Conservation (phyloP, 92 coral and sea anemone species). For the Epizoanthus rinbou region DNA sequence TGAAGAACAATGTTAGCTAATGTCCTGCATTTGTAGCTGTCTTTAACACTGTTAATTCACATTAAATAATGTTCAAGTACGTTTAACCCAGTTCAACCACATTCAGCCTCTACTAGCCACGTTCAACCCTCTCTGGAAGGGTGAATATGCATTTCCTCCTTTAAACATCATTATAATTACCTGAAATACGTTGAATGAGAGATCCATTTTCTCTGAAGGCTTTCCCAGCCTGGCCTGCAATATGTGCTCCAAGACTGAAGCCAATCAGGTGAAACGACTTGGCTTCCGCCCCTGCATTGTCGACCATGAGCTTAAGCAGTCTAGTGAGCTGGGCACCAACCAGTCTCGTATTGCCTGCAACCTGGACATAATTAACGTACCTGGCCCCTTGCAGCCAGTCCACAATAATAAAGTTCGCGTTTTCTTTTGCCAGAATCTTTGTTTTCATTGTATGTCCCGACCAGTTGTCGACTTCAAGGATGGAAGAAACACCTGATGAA, state of each 20-base stretch:
- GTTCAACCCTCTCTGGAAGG: no score
- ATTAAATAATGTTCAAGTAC: no score
- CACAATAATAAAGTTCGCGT: constrained; percentile 54
- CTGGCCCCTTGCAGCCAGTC: constrained; percentile 82
- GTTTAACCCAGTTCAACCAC: no score
- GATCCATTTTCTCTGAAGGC: constrained; percentile 52
- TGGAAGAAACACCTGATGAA: neutral
- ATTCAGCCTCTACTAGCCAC: no score
- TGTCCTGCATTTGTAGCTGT: no score
- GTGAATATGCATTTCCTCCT: no score
- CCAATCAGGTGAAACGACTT: constrained; percentile 71
- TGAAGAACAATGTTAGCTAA: no score
- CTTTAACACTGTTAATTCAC: no score
- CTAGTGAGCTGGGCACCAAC: constrained; percentile 68
- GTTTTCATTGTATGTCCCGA: constrained; percentile 70
- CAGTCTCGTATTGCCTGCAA: constrained; percentile 62
- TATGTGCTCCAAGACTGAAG: constrained; percentile 78
- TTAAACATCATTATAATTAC: constrained; percentile 27
- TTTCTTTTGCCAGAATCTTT: constrained; percentile 51
- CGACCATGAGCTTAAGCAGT: constrained; percentile 51
- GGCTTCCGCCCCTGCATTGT: constrained; percentile 44
- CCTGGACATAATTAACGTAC: constrained; percentile 57
- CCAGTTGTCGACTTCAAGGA: constrained; percentile 12
- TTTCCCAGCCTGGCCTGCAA: constrained; percentile 76
- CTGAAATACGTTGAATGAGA: constrained; percentile 74